Evolutionary conservation across 2,888 invertebrate species (phyloP), one percentile per base, ranked within the genome.

Genomic region (Philonicus albiceps): DNA sequence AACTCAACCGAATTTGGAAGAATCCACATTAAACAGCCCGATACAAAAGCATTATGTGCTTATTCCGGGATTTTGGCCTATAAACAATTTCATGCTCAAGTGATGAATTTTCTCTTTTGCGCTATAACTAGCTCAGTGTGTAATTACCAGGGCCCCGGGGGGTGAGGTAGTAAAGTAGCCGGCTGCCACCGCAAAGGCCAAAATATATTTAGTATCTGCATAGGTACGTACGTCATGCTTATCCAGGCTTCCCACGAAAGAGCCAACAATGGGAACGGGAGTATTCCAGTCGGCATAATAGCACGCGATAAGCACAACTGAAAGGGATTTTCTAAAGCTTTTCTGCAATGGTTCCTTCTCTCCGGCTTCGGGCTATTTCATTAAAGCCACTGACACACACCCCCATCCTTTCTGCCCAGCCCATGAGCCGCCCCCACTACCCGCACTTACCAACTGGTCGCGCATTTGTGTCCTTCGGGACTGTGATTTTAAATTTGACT

Each of bases 61-160:
- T 80, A 80, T 80, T 80, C 80, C 80, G 80, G 80, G 49, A 49
- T 53, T 80, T 53, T 80, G 80, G 53, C 80, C 80, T 80, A 80
- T 80, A 80, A 80, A 53, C 80, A 80, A 80, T 80, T 80, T 80
- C 80, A 80, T 80, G 80, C 80, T 80, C 80, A 80, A 80, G 80
- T 80, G 80, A 80, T 80, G 80, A 80, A 80, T 80, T 80, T 80
- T 80, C 80, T 80, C 37, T 80, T 49, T 16, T 80, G 40, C 53
- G 80, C 7, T 49, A 80, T 80, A 80, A 80, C 80, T 53, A 80
- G 80, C 80, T 80, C 49, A 80, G 31, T 49, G 80, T 80, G 80
- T 80, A 80, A 80, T 80, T 80, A 80, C 80, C 31, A 49, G 27
- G 27, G 80, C 27, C 53, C 31, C 19, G 80, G n/a, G 80, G n/a